A percentile compares a stretch with the other conserved stretches of the same genome.
Conservation (phyloP, 35 echinoderm and acorn worm genomes). For the Apostichopus parvimensis region DNA sequence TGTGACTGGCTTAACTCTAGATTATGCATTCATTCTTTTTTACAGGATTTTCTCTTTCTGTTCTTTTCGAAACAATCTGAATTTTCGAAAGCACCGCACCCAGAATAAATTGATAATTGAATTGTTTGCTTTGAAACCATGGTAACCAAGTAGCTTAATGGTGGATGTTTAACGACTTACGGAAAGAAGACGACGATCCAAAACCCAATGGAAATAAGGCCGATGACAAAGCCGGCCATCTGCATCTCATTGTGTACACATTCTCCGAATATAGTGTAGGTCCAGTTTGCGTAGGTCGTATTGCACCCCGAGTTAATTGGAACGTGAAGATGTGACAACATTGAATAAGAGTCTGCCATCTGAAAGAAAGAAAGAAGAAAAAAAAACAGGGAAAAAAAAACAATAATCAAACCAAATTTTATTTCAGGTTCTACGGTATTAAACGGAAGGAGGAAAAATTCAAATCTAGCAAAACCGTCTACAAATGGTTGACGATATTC, state of each 20-base stretch:
- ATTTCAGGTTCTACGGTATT: too few relatives aligned
- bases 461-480: too few relatives aligned
- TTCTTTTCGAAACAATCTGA: neutral
- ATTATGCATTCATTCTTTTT: too few relatives aligned
- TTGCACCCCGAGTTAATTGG: neutral
- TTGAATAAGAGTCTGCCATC: neutral
- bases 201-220: conserved; percentile 73
- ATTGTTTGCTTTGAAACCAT: too few relatives aligned
- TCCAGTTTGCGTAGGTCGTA: conserved; percentile 41
- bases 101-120: too few relatives aligned
- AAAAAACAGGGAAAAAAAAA: too few relatives aligned
- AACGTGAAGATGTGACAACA: neutral
- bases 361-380: neutral
- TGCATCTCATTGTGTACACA: conserved; percentile 70
- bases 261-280: conserved; percentile 71
- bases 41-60: neutral
- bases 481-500: too few relatives aligned
- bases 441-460: neutral
- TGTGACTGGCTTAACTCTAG: too few relatives aligned
- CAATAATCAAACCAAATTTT: too few relatives aligned
- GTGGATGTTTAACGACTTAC: conserved; percentile 63
- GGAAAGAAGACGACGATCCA: conserved; percentile 91
- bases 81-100: too few relatives aligned
- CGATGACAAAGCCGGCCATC: conserved; percentile 80
- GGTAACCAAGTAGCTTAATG: neutral